Evolutionary conservation across 2,888 invertebrate species (phyloP).

Genomic region (Eupelmus urozonus): DNA sequence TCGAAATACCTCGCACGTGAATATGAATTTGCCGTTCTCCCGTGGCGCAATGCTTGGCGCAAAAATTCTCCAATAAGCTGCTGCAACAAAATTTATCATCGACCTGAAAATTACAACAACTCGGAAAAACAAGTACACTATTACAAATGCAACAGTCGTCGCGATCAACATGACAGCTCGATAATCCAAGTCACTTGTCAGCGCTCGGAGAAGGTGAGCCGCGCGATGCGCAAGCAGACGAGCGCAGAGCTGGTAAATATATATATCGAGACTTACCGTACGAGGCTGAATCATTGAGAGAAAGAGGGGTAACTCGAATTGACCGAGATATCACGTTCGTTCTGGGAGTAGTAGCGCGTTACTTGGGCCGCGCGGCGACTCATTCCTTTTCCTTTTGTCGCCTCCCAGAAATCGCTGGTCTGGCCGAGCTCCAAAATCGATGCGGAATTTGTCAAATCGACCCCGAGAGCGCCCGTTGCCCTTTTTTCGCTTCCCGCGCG

Average conservation of each 20-base stretch:
- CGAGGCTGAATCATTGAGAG: background rate
- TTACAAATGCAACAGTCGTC: too few species aligned
- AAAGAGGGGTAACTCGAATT: conserved; percentile 45
- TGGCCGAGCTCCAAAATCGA: conserved; percentile 69
- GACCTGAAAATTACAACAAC: too few species aligned
- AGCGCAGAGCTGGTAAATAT: conserved; percentile 22
- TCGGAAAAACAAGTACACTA: too few species aligned
- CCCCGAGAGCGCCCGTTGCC: conserved; percentile 54
- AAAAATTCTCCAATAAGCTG: background rate
- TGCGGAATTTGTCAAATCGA: conserved; percentile 69
- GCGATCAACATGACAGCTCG: too few species aligned
- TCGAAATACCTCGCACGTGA: too few species aligned
- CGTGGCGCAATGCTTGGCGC: background rate
- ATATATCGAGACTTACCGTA: too few species aligned
- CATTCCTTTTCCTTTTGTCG: conserved; percentile 39
- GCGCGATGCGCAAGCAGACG: background rate
- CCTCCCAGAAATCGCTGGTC: conserved; percentile 63
- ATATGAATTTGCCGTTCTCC: background rate
- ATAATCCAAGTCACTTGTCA: too few species aligned
- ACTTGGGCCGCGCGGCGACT: conserved; percentile 32
- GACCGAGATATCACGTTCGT: conserved; percentile 47
- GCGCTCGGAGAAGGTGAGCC: too few species aligned
- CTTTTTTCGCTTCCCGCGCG: conserved; percentile 9
- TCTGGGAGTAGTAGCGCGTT: conserved; percentile 40
- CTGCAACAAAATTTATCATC: background rate